Evolutionary conservation across 2,113 vertebrate species (phyloP).

Genomic region (Ailuropoda melanoleuca): DNA sequence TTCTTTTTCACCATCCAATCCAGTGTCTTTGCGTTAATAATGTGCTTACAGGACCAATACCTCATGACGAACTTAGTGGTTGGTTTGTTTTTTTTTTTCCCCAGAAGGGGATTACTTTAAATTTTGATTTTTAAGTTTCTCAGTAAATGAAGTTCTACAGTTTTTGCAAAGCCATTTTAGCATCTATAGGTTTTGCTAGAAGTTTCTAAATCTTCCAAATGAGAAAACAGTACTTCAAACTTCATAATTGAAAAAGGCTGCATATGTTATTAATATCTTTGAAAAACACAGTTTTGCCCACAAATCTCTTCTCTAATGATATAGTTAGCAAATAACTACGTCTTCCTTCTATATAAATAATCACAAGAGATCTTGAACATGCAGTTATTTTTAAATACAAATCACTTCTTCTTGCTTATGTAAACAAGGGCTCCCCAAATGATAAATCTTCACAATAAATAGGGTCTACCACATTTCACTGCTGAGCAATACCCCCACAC

Average conservation of each 20-base stretch:
- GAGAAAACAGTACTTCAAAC: background rate
- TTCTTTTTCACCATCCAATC: background rate
- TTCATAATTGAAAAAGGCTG: background rate
- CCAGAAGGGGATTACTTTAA: background rate
- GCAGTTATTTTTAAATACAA: background rate
- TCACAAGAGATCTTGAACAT: background rate
- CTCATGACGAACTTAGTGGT: background rate
- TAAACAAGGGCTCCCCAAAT: conserved; percentile 17
- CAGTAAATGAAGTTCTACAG: background rate
- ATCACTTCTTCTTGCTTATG: conserved; percentile 3
- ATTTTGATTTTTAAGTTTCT: background rate
- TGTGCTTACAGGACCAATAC: background rate
- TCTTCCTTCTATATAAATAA: background rate
- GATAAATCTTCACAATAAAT: background rate
- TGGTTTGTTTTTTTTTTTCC: background rate
- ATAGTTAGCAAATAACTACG: background rate
- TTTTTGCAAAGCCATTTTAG: background rate
- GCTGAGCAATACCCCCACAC: background rate
- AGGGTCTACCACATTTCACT: background rate
- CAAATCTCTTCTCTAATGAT: background rate
- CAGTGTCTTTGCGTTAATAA: background rate
- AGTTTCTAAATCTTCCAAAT: conserved; percentile 14
- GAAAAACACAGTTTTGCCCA: background rate
- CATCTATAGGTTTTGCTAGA: background rate
- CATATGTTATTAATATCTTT: background rate